These are phyloP conservation scores for Xestia rhomboidea DNA, from an alignment of 2,888 invertebrate genomes.

Conservation along the genomic window DNA sequence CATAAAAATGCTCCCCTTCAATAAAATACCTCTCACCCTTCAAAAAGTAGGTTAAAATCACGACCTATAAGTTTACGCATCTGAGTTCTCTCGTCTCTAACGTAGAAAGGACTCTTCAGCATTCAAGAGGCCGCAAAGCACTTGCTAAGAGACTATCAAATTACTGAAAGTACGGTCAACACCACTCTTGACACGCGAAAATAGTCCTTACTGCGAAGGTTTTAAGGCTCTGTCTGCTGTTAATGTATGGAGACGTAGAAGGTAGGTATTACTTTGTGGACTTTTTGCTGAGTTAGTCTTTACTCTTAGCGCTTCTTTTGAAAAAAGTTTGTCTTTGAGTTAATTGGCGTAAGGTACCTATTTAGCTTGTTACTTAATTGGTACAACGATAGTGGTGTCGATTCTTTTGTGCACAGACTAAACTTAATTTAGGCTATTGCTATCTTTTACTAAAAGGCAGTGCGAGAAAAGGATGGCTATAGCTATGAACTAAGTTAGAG, in stretches of 20 bases:
- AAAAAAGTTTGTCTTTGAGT: not conserved
- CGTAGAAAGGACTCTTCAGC: slow-evolving; percentile 42
- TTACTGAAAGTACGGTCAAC: slow-evolving; percentile 57
- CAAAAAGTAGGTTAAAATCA: slow-evolving; percentile 31
- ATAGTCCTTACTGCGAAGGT: not conserved
- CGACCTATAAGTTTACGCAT: slow-evolving; percentile 54
- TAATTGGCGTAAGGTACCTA: slow-evolving; percentile 12
- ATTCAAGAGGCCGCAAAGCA: slow-evolving; percentile 51
- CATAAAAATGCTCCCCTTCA: not conserved
- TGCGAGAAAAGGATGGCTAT: too few species aligned
- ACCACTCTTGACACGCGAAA: slow-evolving; percentile 10
- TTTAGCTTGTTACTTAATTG: not conserved
- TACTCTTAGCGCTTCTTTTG: not conserved
- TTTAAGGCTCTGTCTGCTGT: slow-evolving; percentile 1
- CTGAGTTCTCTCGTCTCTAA: slow-evolving; percentile 47
- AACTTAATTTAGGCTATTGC: too few species aligned
- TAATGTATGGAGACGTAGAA: slow-evolving; percentile 1
- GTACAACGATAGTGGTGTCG: not conserved
- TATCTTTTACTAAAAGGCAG: too few species aligned
- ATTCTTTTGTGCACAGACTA: too few species aligned
- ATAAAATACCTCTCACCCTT: slow-evolving; percentile 22
- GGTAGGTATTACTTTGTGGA: slow-evolving; percentile 7
- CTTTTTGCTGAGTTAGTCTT: slow-evolving; percentile 29
- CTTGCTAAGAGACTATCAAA: slow-evolving; percentile 63
- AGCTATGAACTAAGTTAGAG: too few species aligned